Base-by-base conservation (phyloP, 2,888 invertebrate species). In the Netelia virgata region DNA sequence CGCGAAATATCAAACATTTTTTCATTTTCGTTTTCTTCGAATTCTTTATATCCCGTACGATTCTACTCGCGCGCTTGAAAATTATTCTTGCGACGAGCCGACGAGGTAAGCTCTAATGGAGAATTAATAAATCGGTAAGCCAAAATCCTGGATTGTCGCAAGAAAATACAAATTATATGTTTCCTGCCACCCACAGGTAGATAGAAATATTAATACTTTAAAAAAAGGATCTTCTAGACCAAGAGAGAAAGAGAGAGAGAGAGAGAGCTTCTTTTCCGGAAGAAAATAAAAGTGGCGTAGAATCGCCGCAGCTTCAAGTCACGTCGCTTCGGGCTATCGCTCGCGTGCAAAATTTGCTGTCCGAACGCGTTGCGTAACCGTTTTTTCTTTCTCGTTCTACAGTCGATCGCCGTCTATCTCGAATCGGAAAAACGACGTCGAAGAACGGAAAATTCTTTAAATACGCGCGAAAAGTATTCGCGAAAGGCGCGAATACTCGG, bases 321-420 rank as follows among this genome's bases (percentile, higher is more conserved):
- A n/a, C 18, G 20, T 53, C 14, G 55, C 57, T 57, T 8, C 41
- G 41, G 64, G 16, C 16, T 20, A 68, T 9, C 36, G 63, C 68
- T 85, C 72, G 81, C 83, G 83, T 80, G 83, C 81, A 75, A 86
- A 36, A 86, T 81, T 83, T 66, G 20, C 78, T 63, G 73, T 77
- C 68, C 66, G 63, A 64, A 72, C 69, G 72, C 61, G 55, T 75
- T 78, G 78, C 73, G 69, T 74, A 57, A 78, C 28, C 18, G 41
- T 47, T 18, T 10, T 20, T 50, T 47, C 41, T 36, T 28, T 53
- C 20, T 55, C 53, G 28, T 18, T 3, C 55, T 47, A 47, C 10
- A 10, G 50, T 69, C 47, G 68, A 14, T 43, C 16, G 61, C 61
- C 6, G 1, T 36, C 36, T 6, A 36, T 36, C 8, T 6, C 6